Percentiles rank a stretch among this genome's conserved stretches.
Evolutionary conservation across 2,797 vertebrate species (phyloP).

Genomic region (Crocidura indochinensis): DNA sequence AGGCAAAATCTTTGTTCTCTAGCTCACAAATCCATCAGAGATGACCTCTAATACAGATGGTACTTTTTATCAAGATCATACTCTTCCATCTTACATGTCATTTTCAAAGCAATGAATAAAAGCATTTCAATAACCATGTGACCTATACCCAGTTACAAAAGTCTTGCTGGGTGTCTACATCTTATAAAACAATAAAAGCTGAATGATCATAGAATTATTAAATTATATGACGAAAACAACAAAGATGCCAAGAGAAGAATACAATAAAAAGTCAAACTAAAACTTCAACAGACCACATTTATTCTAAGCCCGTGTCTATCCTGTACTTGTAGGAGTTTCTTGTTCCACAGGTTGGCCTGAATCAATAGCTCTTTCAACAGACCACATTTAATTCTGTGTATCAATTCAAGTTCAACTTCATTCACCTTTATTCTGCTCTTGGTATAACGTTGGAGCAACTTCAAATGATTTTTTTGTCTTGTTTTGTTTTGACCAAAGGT

Average conservation of each 20-base stretch:
- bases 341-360: no score
- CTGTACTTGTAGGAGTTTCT: no score
- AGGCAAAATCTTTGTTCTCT: conserved; percentile 32
- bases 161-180: neutral
- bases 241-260: neutral
- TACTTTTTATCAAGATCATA: conserved; percentile 36
- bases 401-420: neutral
- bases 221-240: conserved; percentile 24
- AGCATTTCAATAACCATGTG: conserved; percentile 29
- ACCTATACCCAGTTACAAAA: neutral
- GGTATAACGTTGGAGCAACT: neutral
- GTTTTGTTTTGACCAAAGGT: neutral
- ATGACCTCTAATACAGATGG: neutral
- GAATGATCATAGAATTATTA: conserved; percentile 22
- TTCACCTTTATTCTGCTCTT: neutral
- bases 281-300: neutral
- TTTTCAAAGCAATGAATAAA: neutral
- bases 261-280: neutral
- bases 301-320: no score
- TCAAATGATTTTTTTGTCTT: neutral
- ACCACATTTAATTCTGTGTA: neutral
- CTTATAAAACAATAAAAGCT: conserved; percentile 49
- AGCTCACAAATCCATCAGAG: neutral
- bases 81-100: neutral
- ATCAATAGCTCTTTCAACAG: no score